Percentiles rank a stretch among this genome's conserved stretches.
Conservation (phyloP, 2,113 vertebrate species). For the Holacanthus passer region DNA sequence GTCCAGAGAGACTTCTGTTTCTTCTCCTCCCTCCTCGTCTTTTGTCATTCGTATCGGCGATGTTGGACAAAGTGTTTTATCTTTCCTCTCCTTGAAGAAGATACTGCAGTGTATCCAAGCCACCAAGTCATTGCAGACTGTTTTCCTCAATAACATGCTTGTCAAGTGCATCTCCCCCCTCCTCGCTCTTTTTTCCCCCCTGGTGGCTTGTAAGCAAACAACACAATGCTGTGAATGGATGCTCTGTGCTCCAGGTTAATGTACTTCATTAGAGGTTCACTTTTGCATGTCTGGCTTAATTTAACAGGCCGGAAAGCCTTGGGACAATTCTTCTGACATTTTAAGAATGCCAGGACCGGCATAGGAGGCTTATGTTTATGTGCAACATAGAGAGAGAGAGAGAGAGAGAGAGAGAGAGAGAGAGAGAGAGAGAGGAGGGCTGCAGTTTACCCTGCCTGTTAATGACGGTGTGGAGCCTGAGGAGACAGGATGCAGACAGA, state of each 20-base stretch:
- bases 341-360: constrained; percentile 67
- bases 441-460: constrained; percentile 49
- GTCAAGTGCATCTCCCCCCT: constrained; percentile 35
- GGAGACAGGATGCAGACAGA: constrained; percentile 55
- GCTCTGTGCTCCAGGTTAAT: constrained; percentile 72
- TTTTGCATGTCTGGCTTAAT: constrained; percentile 77
- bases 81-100: constrained; percentile 52
- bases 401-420: constrained; percentile 35
- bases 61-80: constrained; percentile 63
- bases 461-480: constrained; percentile 61
- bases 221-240: constrained; percentile 47
- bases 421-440: constrained; percentile 37
- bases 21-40: constrained; percentile 1
- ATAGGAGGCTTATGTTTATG: constrained; percentile 59
- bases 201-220: constrained; percentile 59
- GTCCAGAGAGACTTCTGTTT: constrained; percentile 32
- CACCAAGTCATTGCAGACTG: constrained; percentile 34
- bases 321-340: constrained; percentile 79
- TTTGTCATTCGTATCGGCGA: constrained; percentile 47
- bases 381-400: constrained; percentile 45
- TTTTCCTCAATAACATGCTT: constrained; percentile 46
- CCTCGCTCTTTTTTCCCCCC: not conserved
- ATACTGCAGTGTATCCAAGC: constrained; percentile 39
- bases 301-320: constrained; percentile 67
- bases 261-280: constrained; percentile 75